Evolutionary conservation across 2,797 vertebrate species (phyloP).

Genomic region (Bradypodion ventrale): DNA sequence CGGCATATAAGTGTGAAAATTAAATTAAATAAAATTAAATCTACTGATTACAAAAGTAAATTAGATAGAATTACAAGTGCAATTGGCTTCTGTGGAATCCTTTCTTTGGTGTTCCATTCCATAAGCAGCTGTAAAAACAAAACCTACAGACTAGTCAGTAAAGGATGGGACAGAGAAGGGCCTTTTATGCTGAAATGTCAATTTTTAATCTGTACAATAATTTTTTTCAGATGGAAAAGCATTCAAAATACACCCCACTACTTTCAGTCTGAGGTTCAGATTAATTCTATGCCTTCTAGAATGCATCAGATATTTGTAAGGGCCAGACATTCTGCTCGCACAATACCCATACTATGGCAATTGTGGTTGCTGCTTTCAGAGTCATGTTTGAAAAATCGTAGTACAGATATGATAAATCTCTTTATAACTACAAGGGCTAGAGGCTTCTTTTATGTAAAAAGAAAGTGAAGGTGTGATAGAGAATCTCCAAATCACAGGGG

Average conservation of each 20-base stretch:
- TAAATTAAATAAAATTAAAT: too few species aligned
- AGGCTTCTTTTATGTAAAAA: background rate
- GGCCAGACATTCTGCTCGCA: background rate
- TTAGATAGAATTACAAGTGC: too few species aligned
- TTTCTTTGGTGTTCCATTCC: too few species aligned
- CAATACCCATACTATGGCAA: background rate
- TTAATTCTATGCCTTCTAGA: background rate
- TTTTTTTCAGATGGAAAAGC: background rate
- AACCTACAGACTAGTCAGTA: too few species aligned
- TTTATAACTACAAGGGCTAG: background rate
- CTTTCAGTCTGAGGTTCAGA: background rate
- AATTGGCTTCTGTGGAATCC: too few species aligned
- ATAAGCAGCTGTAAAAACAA: too few species aligned
- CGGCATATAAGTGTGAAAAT: too few species aligned
- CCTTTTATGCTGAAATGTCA: too few species aligned
- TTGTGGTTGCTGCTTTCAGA: background rate
- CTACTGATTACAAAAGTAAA: too few species aligned
- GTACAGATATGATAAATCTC: background rate
- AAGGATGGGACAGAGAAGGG: too few species aligned
- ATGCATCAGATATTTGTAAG: background rate
- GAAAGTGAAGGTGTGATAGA: background rate
- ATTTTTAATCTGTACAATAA: too few species aligned
- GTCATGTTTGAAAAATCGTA: too few species aligned
- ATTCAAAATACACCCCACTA: background rate
- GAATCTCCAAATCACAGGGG: background rate